Evolutionary conservation across 2,113 vertebrate genomes (phyloP), one percentile per base, ranked within the genome.

Genomic region (Microcebus ravelobensis): DNA sequence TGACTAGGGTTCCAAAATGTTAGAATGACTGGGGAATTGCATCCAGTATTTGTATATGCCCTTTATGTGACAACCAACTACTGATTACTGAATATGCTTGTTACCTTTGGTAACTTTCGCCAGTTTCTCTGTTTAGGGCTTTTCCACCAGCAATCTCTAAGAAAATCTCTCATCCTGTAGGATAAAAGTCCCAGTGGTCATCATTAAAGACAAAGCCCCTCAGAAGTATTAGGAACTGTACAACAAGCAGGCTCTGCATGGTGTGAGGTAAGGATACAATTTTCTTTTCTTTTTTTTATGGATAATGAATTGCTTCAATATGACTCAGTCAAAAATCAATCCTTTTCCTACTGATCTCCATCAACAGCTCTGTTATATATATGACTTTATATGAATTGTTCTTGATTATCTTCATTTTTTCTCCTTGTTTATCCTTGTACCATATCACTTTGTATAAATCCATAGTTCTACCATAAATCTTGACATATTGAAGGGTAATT

Each of bases 1-100:
- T 92, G 67, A 96, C 77, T 65, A 83, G 87, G 67, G 59, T 77
- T 94, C 77, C 82, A 96, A 83, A 87, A 94, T 61, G 59, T 94
- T 88, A 34, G 31, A 84, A 59, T 91, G 61, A 91, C 48, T 39
- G 89, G 70, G 48, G 65, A 95, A 63, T 13, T 68, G 27, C 92
- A 93, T 39, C 18, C 61, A 82, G 29, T 34, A 88, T 94, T 83
- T 77, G 12, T 61, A 82, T 50, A 74, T 87, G 31, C 11, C 23
- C 2, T 91, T 93, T 70, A 31, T 52, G 12, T 83, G 61, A 93
- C 42, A 95, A 83, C 45, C 39, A 73, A 45, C 73, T 71, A 27
- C 50, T 52, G 93, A 59, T 31, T 83, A 23, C 85, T 89, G n/a
- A 96, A 52, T 94, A 70, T 52, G 36, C 73, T 88, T 91, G 27